phyloP scores from a whole-genome alignment of 2,888 invertebrate species.

The Eristalis arbustorum region DNA sequence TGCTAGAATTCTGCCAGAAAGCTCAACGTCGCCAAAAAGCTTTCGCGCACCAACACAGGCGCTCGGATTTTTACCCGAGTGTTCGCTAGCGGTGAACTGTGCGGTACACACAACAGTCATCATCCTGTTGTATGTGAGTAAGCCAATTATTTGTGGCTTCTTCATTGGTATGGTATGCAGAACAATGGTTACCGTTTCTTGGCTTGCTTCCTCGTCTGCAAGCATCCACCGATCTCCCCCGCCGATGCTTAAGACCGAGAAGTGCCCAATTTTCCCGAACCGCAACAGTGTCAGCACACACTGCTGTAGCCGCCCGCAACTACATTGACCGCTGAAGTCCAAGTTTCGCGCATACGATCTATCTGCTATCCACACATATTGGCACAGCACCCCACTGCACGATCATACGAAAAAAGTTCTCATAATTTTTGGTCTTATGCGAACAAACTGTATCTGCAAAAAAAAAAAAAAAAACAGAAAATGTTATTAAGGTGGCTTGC shows the following conservation, averaged over 20 bases:
- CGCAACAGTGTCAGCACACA: conserved; percentile 6
- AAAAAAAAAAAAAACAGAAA: conserved; percentile 25
- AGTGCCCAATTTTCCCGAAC: conserved; percentile 5
- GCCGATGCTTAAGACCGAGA: conserved; percentile 7
- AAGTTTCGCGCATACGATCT: conserved; percentile 13
- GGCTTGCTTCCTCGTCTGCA: conserved; percentile 13
- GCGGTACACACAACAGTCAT: not conserved
- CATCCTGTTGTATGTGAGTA: conserved; percentile 17
- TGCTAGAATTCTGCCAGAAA: conserved; percentile 46
- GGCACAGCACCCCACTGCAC: conserved; percentile 53
- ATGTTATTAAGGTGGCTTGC: conserved; percentile 57
- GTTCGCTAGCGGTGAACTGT: not conserved
- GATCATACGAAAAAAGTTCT: conserved; percentile 45
- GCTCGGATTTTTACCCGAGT: conserved; percentile 12
- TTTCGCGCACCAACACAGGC: not conserved
- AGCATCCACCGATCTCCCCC: not conserved
- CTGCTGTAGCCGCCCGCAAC: not conserved
- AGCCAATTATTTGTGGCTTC: conserved; percentile 38
- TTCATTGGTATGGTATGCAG: conserved; percentile 54
- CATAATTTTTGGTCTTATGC: conserved; percentile 35
- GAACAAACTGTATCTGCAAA: conserved; percentile 56
- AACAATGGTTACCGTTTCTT: conserved; percentile 37
- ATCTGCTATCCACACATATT: conserved; percentile 1
- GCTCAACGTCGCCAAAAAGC: conserved; percentile 25
- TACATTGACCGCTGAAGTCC: not conserved